Percentiles rank a stretch among this genome's conserved stretches.
phyloP scores from a whole-genome alignment of 1,140 invertebrate species.

The Drosophila persimilis region DNA sequence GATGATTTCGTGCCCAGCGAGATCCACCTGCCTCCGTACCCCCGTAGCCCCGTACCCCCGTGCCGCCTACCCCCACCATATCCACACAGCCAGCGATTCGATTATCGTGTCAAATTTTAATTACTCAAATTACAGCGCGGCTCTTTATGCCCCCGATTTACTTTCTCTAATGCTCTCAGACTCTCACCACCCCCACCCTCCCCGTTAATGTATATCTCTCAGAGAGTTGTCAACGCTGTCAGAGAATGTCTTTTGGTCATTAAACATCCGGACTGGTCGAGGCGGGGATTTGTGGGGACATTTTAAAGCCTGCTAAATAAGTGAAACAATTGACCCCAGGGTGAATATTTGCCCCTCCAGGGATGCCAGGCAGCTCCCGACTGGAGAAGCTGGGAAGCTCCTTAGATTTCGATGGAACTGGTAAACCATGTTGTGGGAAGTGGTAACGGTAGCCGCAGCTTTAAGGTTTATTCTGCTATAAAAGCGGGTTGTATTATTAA shows the following conservation, averaged over 20 bases:
- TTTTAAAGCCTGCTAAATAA: slow-evolving; percentile 69
- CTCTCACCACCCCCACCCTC: slow-evolving; percentile 1
- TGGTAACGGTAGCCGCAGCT: too few species aligned
- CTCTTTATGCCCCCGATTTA: slow-evolving; percentile 72
- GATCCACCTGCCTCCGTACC: slow-evolving; percentile 24
- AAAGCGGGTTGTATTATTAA: too few species aligned
- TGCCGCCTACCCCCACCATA: background rate
- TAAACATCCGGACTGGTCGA: slow-evolving; percentile 53
- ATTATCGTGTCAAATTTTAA: slow-evolving; percentile 81
- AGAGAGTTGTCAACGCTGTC: slow-evolving; percentile 69
- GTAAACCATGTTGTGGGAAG: too few species aligned
- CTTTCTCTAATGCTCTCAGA: slow-evolving; percentile 39
- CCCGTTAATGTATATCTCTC: slow-evolving; percentile 16
- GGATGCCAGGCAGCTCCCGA: too few species aligned
- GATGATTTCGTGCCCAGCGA: slow-evolving; percentile 33
- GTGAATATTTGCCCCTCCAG: slow-evolving; percentile 9
- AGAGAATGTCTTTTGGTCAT: slow-evolving; percentile 64
- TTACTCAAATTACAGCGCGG: slow-evolving; percentile 76
- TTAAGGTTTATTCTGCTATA: too few species aligned
- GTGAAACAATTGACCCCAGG: slow-evolving; percentile 69
- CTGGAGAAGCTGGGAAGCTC: too few species aligned
- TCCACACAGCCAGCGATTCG: slow-evolving; percentile 37
- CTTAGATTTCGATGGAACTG: too few species aligned
- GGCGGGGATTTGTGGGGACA: slow-evolving; percentile 41
- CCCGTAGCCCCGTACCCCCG: background rate